Conservation (phyloP, 2,888 invertebrate genomes). For the Rapana venosa region DNA sequence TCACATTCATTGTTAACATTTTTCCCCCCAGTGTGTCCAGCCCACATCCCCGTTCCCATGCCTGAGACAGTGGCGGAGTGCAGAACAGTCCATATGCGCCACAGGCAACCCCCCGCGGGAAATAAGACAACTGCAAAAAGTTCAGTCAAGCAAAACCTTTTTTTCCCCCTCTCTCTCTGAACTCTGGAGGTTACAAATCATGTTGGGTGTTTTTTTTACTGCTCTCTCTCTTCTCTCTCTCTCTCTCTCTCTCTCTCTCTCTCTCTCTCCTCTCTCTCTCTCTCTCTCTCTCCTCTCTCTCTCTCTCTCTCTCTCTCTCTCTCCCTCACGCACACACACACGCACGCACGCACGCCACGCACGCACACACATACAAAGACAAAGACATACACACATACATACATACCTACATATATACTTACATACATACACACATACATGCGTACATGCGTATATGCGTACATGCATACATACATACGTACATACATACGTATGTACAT, state of each 20-base stretch:
- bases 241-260: background rate
- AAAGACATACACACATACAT: too few species aligned
- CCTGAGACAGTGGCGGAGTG: background rate
- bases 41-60: background rate
- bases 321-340: too few species aligned
- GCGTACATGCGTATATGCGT: too few species aligned
- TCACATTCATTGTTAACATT: too few species aligned
- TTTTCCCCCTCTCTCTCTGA: background rate
- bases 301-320: background rate
- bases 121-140: background rate
- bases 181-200: background rate
- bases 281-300: background rate
- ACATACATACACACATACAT: too few species aligned
- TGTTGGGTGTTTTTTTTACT: background rate
- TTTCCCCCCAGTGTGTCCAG: background rate
- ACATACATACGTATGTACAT: too few species aligned
- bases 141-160: background rate
- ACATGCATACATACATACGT: too few species aligned
- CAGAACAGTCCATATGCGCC: background rate
- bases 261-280: background rate
- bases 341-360: too few species aligned
- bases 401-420: too few species aligned
- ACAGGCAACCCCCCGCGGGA: background rate
- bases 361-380: too few species aligned
- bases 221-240: background rate